Conservation (phyloP, 2,888 invertebrate genomes). For the Brachypterus glaber region DNA sequence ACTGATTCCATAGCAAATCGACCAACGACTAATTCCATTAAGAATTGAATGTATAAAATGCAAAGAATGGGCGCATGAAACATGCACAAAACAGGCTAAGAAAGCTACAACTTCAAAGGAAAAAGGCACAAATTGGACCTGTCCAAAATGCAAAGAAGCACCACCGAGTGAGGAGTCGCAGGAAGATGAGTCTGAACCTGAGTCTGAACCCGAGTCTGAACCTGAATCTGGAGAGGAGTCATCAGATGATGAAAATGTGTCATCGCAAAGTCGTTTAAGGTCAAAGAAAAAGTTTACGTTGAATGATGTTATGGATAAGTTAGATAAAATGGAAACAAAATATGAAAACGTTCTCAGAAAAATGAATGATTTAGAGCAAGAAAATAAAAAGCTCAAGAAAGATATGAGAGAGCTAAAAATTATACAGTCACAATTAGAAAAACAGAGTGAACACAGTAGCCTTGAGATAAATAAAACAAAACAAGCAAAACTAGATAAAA, state of each 20-base stretch:
- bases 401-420: background rate
- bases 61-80: background rate
- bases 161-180: background rate
- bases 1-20: no score
- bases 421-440: background rate
- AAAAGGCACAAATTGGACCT: background rate
- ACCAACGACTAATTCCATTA: background rate
- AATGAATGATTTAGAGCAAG: slow-evolving; percentile 1
- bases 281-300: background rate
- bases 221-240: background rate
- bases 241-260: no score
- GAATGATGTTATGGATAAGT: slow-evolving; percentile 1
- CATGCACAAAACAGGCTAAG: background rate
- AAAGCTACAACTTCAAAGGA: background rate
- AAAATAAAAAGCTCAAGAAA: background rate
- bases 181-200: background rate
- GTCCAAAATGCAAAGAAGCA: background rate
- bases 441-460: background rate
- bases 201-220: slow-evolving; percentile 3
- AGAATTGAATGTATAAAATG: background rate
- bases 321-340: slow-evolving; percentile 1
- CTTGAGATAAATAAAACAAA: background rate
- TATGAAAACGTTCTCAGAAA: background rate
- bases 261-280: background rate
- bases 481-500: background rate